A percentile compares a stretch with the other conserved stretches of the same genome.
These are phyloP conservation scores for Acrobasis suavella DNA, from an alignment of 2,888 invertebrate genomes.

Conservation along the genomic window DNA sequence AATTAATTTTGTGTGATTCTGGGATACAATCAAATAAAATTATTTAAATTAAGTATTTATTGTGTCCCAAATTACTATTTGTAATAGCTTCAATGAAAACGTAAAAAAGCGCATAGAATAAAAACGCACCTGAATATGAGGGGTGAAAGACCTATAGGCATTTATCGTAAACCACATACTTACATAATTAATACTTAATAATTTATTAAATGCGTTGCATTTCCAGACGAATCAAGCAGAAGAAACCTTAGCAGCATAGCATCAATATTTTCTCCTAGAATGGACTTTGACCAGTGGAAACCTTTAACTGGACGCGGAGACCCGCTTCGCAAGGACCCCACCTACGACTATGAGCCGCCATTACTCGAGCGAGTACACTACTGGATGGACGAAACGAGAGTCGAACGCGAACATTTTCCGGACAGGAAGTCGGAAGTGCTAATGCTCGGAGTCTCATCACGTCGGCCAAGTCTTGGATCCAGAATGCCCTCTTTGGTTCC, in stretches of 20 bases:
- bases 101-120: too few relatives aligned
- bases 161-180: too few relatives aligned
- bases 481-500: constrained; percentile 64
- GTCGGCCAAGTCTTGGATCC: constrained; percentile 84
- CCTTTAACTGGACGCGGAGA: constrained; percentile 90
- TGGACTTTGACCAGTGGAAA: constrained; percentile 93
- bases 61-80: too few relatives aligned
- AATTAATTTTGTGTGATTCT: too few relatives aligned
- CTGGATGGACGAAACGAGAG: constrained; percentile 87
- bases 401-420: constrained; percentile 76
- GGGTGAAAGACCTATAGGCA: too few relatives aligned
- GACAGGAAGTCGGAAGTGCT: constrained; percentile 87
- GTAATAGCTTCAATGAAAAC: too few relatives aligned
- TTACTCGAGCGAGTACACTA: constrained; percentile 90
- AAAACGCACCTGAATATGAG: too few relatives aligned
- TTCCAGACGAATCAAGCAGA: constrained; percentile 59
- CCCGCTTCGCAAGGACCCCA: constrained; percentile 91
- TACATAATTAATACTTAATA: background rate
- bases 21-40: too few relatives aligned
- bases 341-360: constrained; percentile 92
- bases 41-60: too few relatives aligned
- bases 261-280: constrained; percentile 86
- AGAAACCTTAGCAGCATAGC: constrained; percentile 49
- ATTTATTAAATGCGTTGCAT: constrained; percentile 7
- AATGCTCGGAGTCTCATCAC: constrained; percentile 86